Evolutionary conservation across 2,113 vertebrate species (phyloP), one percentile per base, ranked within the genome.

Genomic region (Macquaria australasica): DNA sequence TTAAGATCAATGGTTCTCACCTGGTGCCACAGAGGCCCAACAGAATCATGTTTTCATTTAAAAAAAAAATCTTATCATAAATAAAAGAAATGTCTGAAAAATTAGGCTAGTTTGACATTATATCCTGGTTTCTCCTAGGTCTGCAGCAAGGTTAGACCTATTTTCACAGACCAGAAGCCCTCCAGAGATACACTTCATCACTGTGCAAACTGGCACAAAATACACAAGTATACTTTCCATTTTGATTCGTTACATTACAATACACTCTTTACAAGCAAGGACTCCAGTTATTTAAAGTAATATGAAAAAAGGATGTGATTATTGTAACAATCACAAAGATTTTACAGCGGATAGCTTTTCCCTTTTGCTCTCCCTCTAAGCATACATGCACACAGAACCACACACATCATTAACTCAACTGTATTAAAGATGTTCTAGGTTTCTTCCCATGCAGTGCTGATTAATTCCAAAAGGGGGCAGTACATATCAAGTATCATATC

Each of bases 391-490:
- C 50, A 53, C 20, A 53, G 7, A 8, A 20, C 18, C 18, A 20
- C 43, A 25, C 48, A 68, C 37, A 21, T 12, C 20, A 12, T 51
- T 3, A 71, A 12, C 16, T 53, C 11, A 56, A 11, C n/a, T 28
- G 5, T 6, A 9, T 10, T 12, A 15, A 15, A 58, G n/a, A 70
- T 5, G 21, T 7, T 25, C 6, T 7, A 10, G 16, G 3, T 77
- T 41, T 55, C 3, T 37, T 18, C 31, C 25, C 2, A 5, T 78
- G 83, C n/a, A 83, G 23, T 81, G 62, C 59, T 20, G 16, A 23
- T 34, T 15, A 2, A 7, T 6, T 67, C 79, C 92, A 91, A 66
- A 75, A 72, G 92, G 56, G 64, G 90, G 83, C 89, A 84, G 84
- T 66, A 76, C 21, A 89, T 41, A 20, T 82, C 73, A 87, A 82